Conservation (phyloP, 2,113 vertebrate species). For the Uropsilus gracilis region DNA sequence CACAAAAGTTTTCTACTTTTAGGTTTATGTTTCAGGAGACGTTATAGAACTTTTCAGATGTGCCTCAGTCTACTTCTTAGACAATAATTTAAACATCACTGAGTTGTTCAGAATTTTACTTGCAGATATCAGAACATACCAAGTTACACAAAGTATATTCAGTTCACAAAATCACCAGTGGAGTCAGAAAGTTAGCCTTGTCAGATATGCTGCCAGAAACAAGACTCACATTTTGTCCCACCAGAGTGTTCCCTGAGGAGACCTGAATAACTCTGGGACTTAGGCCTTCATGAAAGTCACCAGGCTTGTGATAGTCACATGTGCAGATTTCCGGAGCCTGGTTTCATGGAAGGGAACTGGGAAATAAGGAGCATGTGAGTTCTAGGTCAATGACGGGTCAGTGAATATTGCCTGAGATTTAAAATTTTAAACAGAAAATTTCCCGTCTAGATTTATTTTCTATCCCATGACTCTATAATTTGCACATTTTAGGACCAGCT, state of each 20-base stretch:
- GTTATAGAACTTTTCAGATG: not conserved
- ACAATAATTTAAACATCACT: too few species aligned
- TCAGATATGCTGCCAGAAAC: not conserved
- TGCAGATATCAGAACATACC: not conserved
- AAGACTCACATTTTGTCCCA: not conserved
- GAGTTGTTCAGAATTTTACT: not conserved
- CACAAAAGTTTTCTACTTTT: not conserved
- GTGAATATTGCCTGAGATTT: not conserved
- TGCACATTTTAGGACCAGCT: not conserved
- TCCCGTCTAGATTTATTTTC: too few species aligned
- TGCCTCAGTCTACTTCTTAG: too few species aligned
- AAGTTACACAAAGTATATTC: too few species aligned
- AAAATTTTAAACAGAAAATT: not conserved
- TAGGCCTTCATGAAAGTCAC: not conserved
- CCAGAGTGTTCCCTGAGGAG: not conserved
- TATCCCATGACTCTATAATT: not conserved
- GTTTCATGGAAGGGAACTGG: not conserved
- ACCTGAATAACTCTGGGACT: not conserved
- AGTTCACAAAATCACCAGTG: not conserved
- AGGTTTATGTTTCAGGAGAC: not conserved
- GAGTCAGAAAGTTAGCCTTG: not conserved
- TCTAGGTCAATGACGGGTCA: not conserved
- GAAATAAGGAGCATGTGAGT: not conserved
- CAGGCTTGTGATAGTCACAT: rapidly evolving
- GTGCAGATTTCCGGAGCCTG: not conserved